Evolutionary conservation across 1,140 invertebrate species (phyloP), one percentile per base, ranked within the genome.

Genomic region (Zaprionus vittiger): DNA sequence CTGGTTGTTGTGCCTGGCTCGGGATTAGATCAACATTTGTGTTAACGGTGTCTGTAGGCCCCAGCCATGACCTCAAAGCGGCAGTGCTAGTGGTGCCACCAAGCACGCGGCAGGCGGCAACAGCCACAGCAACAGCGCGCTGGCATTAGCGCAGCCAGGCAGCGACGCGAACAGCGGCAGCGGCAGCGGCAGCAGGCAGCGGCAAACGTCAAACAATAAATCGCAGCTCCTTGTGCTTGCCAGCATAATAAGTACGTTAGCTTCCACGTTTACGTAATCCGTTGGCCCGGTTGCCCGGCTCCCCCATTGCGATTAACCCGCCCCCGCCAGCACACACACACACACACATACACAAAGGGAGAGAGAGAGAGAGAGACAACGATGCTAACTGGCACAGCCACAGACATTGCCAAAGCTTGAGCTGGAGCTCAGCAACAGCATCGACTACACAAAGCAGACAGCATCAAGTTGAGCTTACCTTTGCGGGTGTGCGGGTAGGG

Each of bases 201-300:
- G 63, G 79, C 80, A 63, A 90, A 90, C 81, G 79, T 89, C 85
- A 90, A 91, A 89, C 85, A 89, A 90, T 89, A 89, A 89, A 89
- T 89, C 85, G 85, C 85, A 90, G 89, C 81, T 81, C 79, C 79
- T 81, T 79, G 81, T 89, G 81, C 84, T 90, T 89, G 79, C 84
- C 84, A 89, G 84, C 85, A 89, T 89, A 89, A 89, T 89, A 89
- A 89, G 85, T 89, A 87, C 83, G 73, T 76, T 71, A 71, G 73
- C 68, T 76, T 60, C 77, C 73, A 74, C 79, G 74, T 89, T 84
- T 87, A 89, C 75, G 81, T 87, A 90, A 87, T 89, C 84, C 85
- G 60, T 81, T 76, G 74, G 63, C 47, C 47, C 47, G 17, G 17
- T 77, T 80, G 17, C 24, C 49, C 34, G 31, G 7, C 55, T 65